Evolutionary conservation across 2,888 invertebrate genomes (phyloP), one percentile per base, ranked within the genome.

Genomic region (Eupithecia pulchellata): DNA sequence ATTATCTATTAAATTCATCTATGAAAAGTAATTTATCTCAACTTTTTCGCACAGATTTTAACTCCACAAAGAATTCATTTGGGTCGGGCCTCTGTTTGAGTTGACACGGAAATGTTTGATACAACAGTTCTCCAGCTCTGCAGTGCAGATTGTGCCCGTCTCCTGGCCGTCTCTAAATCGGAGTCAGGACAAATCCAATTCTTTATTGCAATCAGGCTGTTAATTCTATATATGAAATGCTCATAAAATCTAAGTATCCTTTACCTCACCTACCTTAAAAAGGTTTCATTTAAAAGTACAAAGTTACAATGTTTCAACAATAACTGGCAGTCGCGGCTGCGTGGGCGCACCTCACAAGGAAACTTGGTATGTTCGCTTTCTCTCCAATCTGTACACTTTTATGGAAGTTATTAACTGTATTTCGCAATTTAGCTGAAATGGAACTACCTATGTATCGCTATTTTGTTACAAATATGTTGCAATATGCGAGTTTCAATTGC

Each of bases 331-430:
- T 52, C n/a, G 27, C 55, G 25, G 55, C 20, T 65, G 70, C 71
- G 62, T 68, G 67, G 70, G 76, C 72, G 64, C 63, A 55, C 75
- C 77, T 55, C 42, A 75, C 68, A 81, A 79, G 80, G 79, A 79
- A 79, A 81, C 81, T 78, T 78, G 78, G 73, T 65, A 69, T 25
- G 25, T 52, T 70, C 71, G 77, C 80, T 79, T 80, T 79, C 81
- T 79, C 79, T 76, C 67, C 71, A 75, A 71, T 70, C 72, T 55
- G 68, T 66, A 68, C 61, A 68, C 73, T 71, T 76, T 69, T 76
- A 73, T 55, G 72, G 74, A 65, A 67, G 52, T 64, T 64, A 73
- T 72, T 77, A 74, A 65, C 74, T 66, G 75, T 73, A 73, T 69
- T 73, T 76, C 65, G 65, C 67, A 72, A 76, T 69, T 13, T 63